Evolutionary conservation across 2,888 invertebrate species (phyloP).

Genomic region (Aromia moschata): DNA sequence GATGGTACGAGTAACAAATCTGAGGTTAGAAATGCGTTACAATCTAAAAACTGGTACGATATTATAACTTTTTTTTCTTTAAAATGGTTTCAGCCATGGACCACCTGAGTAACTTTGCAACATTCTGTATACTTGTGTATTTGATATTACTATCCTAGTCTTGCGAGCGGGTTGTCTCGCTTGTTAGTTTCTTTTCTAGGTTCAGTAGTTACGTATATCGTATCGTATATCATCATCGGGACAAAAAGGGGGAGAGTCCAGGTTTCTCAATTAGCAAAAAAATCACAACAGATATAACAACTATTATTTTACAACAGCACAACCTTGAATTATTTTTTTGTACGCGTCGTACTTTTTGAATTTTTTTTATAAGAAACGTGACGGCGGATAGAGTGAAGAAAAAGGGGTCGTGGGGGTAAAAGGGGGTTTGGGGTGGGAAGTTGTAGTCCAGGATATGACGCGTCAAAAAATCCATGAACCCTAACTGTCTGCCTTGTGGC

Average conservation of each 20-base stretch:
- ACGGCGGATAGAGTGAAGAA: conserved; percentile 37
- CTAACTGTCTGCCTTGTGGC: too few relatives aligned
- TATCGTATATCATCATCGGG: conserved; percentile 55
- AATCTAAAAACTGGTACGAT: conserved; percentile 36
- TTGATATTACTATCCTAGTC: conserved; percentile 54
- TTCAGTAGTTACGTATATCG: conserved; percentile 64
- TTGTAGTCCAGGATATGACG: too few relatives aligned
- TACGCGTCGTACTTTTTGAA: conserved; percentile 57
- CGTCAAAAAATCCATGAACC: too few relatives aligned
- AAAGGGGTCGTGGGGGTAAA: conserved; percentile 20
- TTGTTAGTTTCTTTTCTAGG: conserved; percentile 52
- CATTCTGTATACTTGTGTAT: conserved; percentile 64
- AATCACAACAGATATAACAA: conserved; percentile 65
- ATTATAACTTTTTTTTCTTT: conserved; percentile 32
- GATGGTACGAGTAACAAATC: conserved; percentile 32
- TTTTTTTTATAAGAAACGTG: conserved; percentile 54
- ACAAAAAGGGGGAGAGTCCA: conserved; percentile 47
- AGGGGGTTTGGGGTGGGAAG: too few relatives aligned
- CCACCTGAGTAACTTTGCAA: conserved; percentile 63
- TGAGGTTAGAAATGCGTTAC: conserved; percentile 21
- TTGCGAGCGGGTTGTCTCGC: conserved; percentile 38
- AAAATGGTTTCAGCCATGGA: conserved; percentile 56
- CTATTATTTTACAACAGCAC: conserved; percentile 65
- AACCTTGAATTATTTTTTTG: conserved; percentile 63
- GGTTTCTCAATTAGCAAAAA: conserved; percentile 60